Evolutionary conservation across 1,140 invertebrate species (phyloP), one percentile per base, ranked within the genome.

Genomic region (Drosophila takahashii): DNA sequence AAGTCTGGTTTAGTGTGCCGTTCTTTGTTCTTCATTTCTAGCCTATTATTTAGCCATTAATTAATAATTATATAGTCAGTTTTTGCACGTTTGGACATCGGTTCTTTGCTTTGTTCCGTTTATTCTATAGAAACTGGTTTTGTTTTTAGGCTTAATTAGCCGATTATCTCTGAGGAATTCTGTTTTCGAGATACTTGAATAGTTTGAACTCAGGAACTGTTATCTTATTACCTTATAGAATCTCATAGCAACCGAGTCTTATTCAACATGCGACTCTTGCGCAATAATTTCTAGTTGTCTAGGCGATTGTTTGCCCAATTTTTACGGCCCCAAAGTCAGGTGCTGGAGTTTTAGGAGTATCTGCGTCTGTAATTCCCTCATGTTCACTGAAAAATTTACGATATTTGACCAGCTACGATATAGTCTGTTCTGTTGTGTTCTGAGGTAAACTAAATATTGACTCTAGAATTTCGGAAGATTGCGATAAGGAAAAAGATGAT

Each of bases 311-410:
- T 62, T 62, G 59, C 16, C 16, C 36, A 41, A 62, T 27, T 59
- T 62, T 59, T 62, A 62, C 27, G 36, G 15, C 15, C 18, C 22
- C 15, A 67, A 67, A 67, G 64, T 67, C 64, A 67, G 64, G 64
- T 65, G 64, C 64, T n/a, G 36, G 59, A n/a, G 26, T 37, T 5
- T 29, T 50, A 48, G 61, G 3, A 41, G 27, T 52, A 62, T 53
- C 36, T 53, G 37, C 34, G 29, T 62, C 32, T 64, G 34, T 66
- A 62, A 45, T 36, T 67, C 32, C 36, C 15, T 54, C 50, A 65
- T 70, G 65, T 57, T 39, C 27, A 36, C 26, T 36, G 41, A 32
- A 67, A 52, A 56, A 71, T 83, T 74, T 81, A 83, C 47, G 71
- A 61, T 79, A 79, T 81, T 84, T 72, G 48, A 52, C 26, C 44